phyloP scores from a whole-genome alignment of 2,888 invertebrate species.

The Stenotaenia linearis region DNA sequence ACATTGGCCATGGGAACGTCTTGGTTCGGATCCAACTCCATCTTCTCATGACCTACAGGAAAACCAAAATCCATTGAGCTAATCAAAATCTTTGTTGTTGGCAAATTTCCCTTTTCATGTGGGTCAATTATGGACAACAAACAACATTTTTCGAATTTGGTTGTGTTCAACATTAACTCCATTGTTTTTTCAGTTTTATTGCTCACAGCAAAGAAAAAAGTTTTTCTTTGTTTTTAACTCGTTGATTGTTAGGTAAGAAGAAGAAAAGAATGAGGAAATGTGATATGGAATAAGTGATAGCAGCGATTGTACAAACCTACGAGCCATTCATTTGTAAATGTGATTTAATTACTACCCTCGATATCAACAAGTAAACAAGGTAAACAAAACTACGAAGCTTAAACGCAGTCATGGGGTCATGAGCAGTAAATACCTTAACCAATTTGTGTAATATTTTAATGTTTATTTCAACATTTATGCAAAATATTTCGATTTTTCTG shows the following conservation, averaged over 20 bases:
- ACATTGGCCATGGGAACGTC: slow-evolving; percentile 23
- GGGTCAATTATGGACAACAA: neutral
- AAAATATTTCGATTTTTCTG: neutral
- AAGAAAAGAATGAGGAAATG: slow-evolving; percentile 11
- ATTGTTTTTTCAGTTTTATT: no score
- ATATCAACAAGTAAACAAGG: neutral
- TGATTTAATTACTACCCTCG: neutral
- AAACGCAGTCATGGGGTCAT: neutral
- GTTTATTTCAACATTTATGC: neutral
- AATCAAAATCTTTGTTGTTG: neutral
- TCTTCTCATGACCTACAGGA: slow-evolving; percentile 12
- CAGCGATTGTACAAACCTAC: neutral
- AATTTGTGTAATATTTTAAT: neutral
- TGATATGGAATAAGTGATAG: neutral
- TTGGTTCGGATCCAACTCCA: neutral
- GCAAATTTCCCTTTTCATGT: slow-evolving; percentile 3
- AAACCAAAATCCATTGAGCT: neutral
- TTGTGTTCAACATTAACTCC: no score
- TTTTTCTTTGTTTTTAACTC: neutral
- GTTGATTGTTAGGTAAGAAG: neutral
- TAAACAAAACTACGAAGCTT: neutral
- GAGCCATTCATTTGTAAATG: neutral
- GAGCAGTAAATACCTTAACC: neutral
- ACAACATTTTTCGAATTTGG: neutral
- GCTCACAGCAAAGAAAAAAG: neutral